Conservation (phyloP, 1,140 invertebrate genomes). For the Meloidogyne floridensis region DNA sequence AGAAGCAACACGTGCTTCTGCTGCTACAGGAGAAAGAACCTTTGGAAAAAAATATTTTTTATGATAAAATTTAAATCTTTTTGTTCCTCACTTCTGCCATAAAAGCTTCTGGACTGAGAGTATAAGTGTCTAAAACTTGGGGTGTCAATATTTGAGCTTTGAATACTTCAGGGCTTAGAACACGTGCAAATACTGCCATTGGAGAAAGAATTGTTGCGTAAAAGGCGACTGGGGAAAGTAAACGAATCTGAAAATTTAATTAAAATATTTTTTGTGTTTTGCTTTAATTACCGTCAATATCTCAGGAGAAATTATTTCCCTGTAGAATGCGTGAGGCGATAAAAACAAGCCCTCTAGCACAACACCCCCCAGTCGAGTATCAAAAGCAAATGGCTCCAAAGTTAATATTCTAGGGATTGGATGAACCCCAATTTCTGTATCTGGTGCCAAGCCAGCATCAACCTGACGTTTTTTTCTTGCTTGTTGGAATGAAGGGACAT, state of each 20-base stretch:
- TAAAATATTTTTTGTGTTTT: constrained; percentile 1
- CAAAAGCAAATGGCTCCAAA: constrained; percentile 29
- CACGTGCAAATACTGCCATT: constrained; percentile 20
- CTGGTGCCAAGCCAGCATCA: constrained; percentile 14
- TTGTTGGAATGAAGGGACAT: neutral
- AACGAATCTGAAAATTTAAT: constrained; percentile 30
- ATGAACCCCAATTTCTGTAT: constrained; percentile 10
- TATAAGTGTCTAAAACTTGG: constrained; percentile 25
- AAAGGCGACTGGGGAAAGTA: constrained; percentile 39
- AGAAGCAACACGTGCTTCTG: constrained; percentile 36
- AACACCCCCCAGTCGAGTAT: constrained; percentile 26
- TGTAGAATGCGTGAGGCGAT: constrained; percentile 27
- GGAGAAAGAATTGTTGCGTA: constrained; percentile 39
- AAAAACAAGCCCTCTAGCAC: constrained; percentile 24
- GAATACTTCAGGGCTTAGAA: constrained; percentile 48
- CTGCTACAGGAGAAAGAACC: constrained; percentile 35
- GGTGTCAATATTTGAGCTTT: constrained; percentile 47
- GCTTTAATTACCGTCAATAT: constrained; percentile 12
- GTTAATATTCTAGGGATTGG: constrained; percentile 13
- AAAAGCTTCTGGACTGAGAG: constrained; percentile 43
- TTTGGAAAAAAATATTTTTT: neutral
- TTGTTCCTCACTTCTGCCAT: constrained; percentile 35
- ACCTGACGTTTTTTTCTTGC: constrained; percentile 9
- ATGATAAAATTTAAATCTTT: neutral
- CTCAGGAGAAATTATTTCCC: constrained; percentile 24